Percentiles rank a stretch among this genome's conserved stretches.
Conservation (phyloP, 2,797 vertebrate species). For the Euphonia xanthogaster region DNA sequence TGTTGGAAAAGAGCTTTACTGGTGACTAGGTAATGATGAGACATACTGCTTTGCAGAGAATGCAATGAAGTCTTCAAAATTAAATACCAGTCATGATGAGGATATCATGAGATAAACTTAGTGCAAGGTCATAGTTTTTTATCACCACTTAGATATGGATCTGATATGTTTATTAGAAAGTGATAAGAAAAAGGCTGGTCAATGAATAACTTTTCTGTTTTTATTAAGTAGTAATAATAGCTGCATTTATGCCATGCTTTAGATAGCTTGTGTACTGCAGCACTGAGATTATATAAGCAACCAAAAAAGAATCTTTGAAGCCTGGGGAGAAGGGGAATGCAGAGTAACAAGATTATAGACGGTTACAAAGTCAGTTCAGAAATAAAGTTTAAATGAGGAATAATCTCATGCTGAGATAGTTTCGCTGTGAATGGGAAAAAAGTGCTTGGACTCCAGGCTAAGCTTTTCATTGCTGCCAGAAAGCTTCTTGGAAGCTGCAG, state of each 20-base stretch:
- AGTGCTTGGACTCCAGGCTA: not conserved
- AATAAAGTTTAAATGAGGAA: not conserved
- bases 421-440: not conserved
- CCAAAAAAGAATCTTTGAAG: not conserved
- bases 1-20: not conserved
- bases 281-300: not conserved
- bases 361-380: not conserved
- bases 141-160: not conserved
- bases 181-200: not conserved
- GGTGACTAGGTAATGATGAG: not conserved
- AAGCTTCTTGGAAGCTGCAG: not conserved
- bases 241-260: not conserved
- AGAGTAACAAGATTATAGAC: not conserved
- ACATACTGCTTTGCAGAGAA: not conserved
- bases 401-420: not conserved
- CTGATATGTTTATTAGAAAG: conserved; percentile 6
- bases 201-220: conserved; percentile 16
- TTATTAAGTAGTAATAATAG: not conserved
- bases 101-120: not conserved
- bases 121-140: not conserved
- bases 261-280: not conserved
- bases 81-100: not conserved
- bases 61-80: not conserved
- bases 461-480: not conserved
- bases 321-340: not conserved